Base-by-base conservation (phyloP, 2,113 vertebrate genomes). In the Cichladusa arquata region DNA sequence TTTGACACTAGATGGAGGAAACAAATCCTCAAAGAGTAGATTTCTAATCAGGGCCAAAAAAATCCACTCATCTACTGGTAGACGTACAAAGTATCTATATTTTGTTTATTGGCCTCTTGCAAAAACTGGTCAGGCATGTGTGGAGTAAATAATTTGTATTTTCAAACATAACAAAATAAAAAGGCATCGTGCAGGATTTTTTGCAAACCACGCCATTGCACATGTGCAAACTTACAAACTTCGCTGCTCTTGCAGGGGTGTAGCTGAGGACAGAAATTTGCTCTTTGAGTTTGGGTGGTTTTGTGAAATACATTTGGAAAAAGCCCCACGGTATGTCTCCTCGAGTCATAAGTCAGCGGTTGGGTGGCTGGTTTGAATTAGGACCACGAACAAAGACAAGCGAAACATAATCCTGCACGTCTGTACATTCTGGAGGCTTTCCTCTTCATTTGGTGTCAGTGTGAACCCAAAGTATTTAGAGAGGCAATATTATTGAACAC, bases 361-460 rank as follows among this genome's bases (percentile, higher is more conserved):
- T 92, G 82, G 48, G 60, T 83, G 90, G 26, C 96, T 96, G 95
- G 82, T 96, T 97, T 95, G 88, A 97, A 96, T 96, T 97, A 96
- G 83, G 86, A 60, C 82, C 71, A 54, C 0, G 76, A 94, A 90
- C 83, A 94, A 92, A 93, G 96, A 93, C 88, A 96, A 95, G 95
- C 1, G 95, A 97, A 97, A 97, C 60, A 57, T 94, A 97, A 97
- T 82, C 93, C 92, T 93, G 69, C 60, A 24, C 1, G 89, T 94
- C 95, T 97, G 90, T 96, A 65, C 90, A 74, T 88, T 93, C 90
- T 92, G 85, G 87, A 92, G 94, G 93, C 83, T 88, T 88, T 95
- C 81, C 91, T 96, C 95, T 91, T 90, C 84, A 8, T 86, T 95
- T 95, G 91, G 95, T 97, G 96, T 96, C 88, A 88, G 86, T 69